These are phyloP conservation scores for Chionomys nivalis DNA, from an alignment of 2,113 vertebrate genomes.

Conservation along the genomic window DNA sequence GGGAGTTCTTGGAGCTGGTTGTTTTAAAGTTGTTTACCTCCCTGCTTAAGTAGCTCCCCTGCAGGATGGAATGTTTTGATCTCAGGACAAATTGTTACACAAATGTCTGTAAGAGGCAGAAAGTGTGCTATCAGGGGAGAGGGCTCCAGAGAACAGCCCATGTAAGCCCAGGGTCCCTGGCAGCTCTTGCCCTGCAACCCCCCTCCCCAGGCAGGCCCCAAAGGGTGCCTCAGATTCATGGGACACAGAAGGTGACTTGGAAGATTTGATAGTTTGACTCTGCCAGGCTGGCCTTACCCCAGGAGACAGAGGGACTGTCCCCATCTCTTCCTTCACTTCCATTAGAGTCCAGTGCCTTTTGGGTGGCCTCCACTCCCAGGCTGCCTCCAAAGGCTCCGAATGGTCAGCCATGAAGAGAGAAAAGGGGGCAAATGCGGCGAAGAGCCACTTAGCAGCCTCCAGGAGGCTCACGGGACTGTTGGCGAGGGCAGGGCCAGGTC, in stretches of 20 bases:
- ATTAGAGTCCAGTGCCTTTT: not conserved
- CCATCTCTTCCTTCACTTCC: not conserved
- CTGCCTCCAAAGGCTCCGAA: slow-evolving; percentile 33
- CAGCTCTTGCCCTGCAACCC: too few species aligned
- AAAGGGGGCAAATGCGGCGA: slow-evolving; percentile 37
- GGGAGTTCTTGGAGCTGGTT: not conserved
- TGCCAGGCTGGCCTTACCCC: not conserved
- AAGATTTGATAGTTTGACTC: not conserved
- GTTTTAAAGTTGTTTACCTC: not conserved
- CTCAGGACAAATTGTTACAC: not conserved
- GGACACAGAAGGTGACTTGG: not conserved
- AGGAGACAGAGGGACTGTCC: not conserved
- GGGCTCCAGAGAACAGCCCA: not conserved
- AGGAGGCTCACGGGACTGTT: not conserved
- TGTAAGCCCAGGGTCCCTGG: too few species aligned
- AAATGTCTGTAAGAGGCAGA: not conserved
- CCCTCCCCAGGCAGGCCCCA: not conserved
- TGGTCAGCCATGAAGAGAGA: not conserved
- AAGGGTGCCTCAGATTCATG: not conserved
- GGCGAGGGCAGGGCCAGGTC: not conserved
- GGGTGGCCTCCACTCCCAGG: not conserved
- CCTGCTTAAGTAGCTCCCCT: not conserved
- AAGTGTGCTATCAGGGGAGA: not conserved
- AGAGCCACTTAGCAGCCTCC: slow-evolving; percentile 57
- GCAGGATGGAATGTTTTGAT: not conserved